These are phyloP conservation scores for Elymnias hypermnestra DNA, from an alignment of 1,140 invertebrate species.

Conservation along the genomic window DNA sequence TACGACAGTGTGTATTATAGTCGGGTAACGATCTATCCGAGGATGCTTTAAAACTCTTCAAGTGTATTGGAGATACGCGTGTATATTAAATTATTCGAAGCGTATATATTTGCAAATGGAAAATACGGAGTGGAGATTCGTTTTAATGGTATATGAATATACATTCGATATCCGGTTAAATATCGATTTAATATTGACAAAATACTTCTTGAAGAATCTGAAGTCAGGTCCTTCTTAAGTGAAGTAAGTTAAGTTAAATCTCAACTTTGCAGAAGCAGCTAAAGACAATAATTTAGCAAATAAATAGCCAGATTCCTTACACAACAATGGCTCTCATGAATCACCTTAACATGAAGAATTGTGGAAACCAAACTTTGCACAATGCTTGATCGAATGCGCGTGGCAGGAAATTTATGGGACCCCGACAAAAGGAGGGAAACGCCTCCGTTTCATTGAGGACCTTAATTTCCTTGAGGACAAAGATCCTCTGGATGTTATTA, in stretches of 20 bases:
- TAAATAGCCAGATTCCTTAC: slow-evolving; percentile 42
- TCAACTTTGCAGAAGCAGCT: not conserved
- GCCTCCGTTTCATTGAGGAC: slow-evolving; percentile 35
- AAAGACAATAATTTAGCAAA: slow-evolving; percentile 41
- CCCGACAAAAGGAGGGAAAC: slow-evolving; percentile 23
- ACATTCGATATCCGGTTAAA: too few relatives aligned
- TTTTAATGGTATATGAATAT: too few relatives aligned
- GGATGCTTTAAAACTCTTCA: slow-evolving; percentile 16
- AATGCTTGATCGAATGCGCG: slow-evolving; percentile 32
- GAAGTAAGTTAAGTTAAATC: too few relatives aligned
- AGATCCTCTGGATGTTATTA: slow-evolving; percentile 14
- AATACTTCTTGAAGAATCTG: too few relatives aligned
- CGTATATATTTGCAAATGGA: not conserved
- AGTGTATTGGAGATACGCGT: slow-evolving; percentile 23
- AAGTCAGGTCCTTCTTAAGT: too few relatives aligned
- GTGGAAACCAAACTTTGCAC: slow-evolving; percentile 48
- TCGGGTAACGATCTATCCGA: slow-evolving; percentile 14
- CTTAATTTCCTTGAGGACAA: slow-evolving; percentile 42
- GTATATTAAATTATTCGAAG: slow-evolving; percentile 5
- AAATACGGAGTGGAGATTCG: too few relatives aligned
- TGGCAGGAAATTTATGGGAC: slow-evolving; percentile 25
- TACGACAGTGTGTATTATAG: slow-evolving; percentile 37
- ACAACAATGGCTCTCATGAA: slow-evolving; percentile 46
- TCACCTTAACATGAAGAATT: slow-evolving; percentile 37
- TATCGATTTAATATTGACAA: too few relatives aligned